Base-by-base conservation (phyloP, 2,113 vertebrate species). In the Phalacrocorax brasilianus region DNA sequence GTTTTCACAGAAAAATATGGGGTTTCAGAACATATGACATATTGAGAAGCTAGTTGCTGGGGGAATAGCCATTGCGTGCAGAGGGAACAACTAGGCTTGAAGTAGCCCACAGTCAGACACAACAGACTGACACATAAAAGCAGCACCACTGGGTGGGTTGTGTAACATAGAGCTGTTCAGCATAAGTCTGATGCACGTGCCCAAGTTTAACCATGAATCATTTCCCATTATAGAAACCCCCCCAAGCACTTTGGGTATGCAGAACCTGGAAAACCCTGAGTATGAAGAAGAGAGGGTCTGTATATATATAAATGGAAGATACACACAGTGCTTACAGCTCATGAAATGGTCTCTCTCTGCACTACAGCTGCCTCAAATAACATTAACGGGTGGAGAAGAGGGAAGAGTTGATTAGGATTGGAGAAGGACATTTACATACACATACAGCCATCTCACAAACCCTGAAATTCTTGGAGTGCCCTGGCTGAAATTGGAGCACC, bases 121-220 rank as follows among this genome's bases (percentile, higher is more conserved):
- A 0, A 28, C 21, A 63, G 55, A 44, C 10, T 47, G 50, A 85
- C 32, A 28, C 8, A 19, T 18, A 27, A 0, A 0, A 23, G 22
- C 1, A 1, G 17, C 47, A 61, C 8, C 21, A 20, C 33, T 14
- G 40, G 8, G 28, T 50, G 49, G 18, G 24, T 42, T 6, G 1
- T 4, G 13, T 70, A 40, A 35, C 10, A 30, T 4, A 24, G 8
- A 47, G 18, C 44, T 47, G 9, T 32, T 66, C 4, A 4, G 40
- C 12, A n/a, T 22, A 55, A 92, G 4, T 11, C 28, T 67, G 21
- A 28, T 47, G 24, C 13, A 5, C 11, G 11, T 35, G 11, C 10
- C 8, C 2, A 2, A 32, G 12, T 53, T 78, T 81, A 47, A 74
- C 3, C 4, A 22, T 53, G 8, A 53, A 20, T 55, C 8, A 32